Percentiles rank a stretch among this genome's conserved stretches.
Conservation (phyloP, 2,797 vertebrate genomes). For the Anguilla megastoma region DNA sequence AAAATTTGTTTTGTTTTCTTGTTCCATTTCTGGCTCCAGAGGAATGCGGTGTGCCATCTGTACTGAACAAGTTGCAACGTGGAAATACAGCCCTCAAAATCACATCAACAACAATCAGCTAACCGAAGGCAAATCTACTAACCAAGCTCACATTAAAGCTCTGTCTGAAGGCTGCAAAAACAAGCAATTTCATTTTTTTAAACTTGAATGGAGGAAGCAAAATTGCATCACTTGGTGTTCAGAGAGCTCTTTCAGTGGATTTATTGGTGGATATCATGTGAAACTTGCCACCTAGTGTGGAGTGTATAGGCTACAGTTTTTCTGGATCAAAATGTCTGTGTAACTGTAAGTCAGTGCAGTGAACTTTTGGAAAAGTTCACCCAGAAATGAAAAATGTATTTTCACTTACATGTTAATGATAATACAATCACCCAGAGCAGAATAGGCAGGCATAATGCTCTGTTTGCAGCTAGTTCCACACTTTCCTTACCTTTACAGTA, state of each 20-base stretch:
- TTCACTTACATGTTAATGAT: background rate
- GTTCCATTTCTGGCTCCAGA: background rate
- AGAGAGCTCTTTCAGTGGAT: background rate
- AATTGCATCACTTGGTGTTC: too few species aligned
- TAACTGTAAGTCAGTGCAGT: background rate
- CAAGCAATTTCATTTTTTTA: background rate
- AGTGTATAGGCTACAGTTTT: background rate
- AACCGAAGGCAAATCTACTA: background rate
- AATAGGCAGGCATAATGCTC: background rate
- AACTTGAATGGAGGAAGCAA: too few species aligned
- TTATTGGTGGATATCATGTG: background rate
- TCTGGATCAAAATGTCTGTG: background rate
- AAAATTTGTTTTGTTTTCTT: background rate
- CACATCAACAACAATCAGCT: background rate
- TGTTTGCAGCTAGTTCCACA: background rate
- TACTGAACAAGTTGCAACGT: background rate
- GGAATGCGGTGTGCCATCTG: background rate
- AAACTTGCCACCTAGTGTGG: background rate
- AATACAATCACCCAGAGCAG: background rate
- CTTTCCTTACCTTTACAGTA: background rate
- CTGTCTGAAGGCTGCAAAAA: background rate
- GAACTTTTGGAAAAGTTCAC: background rate
- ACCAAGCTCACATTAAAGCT: background rate
- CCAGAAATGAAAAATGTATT: background rate
- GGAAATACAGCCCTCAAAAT: background rate